Evolutionary conservation across 2,797 vertebrate genomes (phyloP), one percentile per base, ranked within the genome.

Genomic region (Brachymystax lenok): DNA sequence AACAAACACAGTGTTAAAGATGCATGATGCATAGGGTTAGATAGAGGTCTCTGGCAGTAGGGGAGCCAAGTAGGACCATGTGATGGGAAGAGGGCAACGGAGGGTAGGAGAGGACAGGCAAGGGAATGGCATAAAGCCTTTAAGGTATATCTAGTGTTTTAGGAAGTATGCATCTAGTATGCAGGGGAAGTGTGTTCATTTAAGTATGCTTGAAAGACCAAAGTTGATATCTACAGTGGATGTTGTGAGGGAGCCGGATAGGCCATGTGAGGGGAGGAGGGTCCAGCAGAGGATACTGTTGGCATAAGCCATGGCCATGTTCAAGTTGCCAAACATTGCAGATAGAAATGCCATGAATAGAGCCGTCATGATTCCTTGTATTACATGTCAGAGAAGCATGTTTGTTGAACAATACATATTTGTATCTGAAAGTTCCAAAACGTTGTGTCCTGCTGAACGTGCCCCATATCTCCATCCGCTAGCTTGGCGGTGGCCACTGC

Each of bases 1-100:
- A 77, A 80, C 84, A 73, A 84, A 77, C 71, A 71, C 67, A 33
- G 40, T 69, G 86, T 85, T 77, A 86, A 86, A 85, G 78, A 83
- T 82, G 79, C 61, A 85, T 83, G 73, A 66, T 69, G 46, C 51
- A 70, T 52, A 50, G 71, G 16, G 77, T 2, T 14, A 59, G 56
- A 63, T 56, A 70, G 24, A 72, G 61, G 75, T 64, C 17, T 28
- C 51, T 10, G 51, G 27, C 27, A 24, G 16, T 17, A 5, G 17
- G 16, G 30, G 16, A 61, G n/a, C 1, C 10, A 40, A 16, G 17
- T 69, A 61, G n/a, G 67, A 16, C 27, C 33, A 30, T 69, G 67
- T 69, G 67, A 35, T 28, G 16, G 67, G 56, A 61, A 61, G n/a
- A 35, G 35, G 35, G 6, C 35, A 35, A 35, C 35, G 35, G 35